Percentiles rank a stretch among this genome's conserved stretches.
Evolutionary conservation across 2,888 invertebrate genomes (phyloP).

Genomic region (Xanthia icteritia): DNA sequence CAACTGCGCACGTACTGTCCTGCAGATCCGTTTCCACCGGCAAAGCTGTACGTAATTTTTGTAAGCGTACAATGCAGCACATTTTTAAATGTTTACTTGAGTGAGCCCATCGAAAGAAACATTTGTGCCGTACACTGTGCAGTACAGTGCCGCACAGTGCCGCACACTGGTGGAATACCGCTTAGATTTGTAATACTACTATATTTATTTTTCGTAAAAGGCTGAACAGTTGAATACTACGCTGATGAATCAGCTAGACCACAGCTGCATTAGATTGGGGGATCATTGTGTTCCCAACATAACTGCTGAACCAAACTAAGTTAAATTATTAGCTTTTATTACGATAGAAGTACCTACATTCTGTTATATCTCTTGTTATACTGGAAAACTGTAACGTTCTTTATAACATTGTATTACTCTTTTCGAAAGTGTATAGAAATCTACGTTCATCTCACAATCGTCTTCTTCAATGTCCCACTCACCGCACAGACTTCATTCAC

Average conservation of each 20-base stretch:
- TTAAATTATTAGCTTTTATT: background rate
- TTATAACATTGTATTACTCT: background rate
- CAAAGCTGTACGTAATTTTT: too few species aligned
- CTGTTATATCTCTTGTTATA: background rate
- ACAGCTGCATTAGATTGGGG: background rate
- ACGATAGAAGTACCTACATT: background rate
- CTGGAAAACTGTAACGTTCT: background rate
- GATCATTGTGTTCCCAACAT: background rate
- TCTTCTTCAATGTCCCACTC: too few species aligned
- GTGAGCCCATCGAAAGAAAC: too few species aligned
- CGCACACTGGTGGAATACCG: too few species aligned
- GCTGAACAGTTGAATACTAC: background rate
- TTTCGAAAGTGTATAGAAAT: background rate
- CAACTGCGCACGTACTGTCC: too few species aligned
- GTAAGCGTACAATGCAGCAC: too few species aligned
- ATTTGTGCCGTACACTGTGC: too few species aligned
- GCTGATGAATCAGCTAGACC: constrained; percentile 8
- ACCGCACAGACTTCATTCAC: too few species aligned
- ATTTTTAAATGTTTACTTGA: too few species aligned
- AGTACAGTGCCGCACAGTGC: too few species aligned
- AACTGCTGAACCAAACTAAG: constrained; percentile 2
- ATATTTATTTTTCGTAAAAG: background rate
- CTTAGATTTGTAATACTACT: background rate
- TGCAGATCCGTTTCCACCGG: too few species aligned
- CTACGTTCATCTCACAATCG: too few species aligned